A percentile compares a stretch with the other conserved stretches of the same genome.
Conservation (phyloP, 2,888 invertebrate genomes). For the Pterostichus niger region DNA sequence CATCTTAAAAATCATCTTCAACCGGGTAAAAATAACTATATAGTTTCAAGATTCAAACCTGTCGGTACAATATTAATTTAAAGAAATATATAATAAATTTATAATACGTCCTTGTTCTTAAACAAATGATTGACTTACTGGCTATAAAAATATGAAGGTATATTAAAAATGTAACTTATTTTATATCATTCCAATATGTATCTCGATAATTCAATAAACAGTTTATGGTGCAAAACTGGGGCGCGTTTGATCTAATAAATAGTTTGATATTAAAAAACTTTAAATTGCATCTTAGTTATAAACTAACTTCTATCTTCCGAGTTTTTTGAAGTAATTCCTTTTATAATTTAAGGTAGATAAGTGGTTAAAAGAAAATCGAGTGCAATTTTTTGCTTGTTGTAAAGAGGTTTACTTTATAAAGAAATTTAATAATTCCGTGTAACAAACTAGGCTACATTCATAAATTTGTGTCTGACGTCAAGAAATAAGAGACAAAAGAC, state of each 20-base stretch:
- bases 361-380: conserved; percentile 1
- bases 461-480: not conserved
- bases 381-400: not conserved
- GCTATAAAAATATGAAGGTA: no score
- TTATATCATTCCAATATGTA: no score
- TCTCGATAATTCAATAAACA: not conserved
- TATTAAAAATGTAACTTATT: no score
- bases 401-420: conserved; percentile 2
- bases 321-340: conserved; percentile 9
- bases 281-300: conserved; percentile 7
- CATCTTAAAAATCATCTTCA: no score
- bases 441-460: no score
- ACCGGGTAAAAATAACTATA: no score
- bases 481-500: not conserved
- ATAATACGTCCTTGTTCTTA: no score
- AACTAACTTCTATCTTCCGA: not conserved
- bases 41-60: no score
- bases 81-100: no score
- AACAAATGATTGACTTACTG: no score
- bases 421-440: conserved; percentile 17
- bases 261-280: conserved; percentile 30
- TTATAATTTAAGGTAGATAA: conserved; percentile 6
- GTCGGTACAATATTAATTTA: no score
- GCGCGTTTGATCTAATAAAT: not conserved
- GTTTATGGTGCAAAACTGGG: no score